These are phyloP conservation scores for Saccopteryx leptura DNA, from an alignment of 2,113 vertebrate species.

Conservation along the genomic window DNA sequence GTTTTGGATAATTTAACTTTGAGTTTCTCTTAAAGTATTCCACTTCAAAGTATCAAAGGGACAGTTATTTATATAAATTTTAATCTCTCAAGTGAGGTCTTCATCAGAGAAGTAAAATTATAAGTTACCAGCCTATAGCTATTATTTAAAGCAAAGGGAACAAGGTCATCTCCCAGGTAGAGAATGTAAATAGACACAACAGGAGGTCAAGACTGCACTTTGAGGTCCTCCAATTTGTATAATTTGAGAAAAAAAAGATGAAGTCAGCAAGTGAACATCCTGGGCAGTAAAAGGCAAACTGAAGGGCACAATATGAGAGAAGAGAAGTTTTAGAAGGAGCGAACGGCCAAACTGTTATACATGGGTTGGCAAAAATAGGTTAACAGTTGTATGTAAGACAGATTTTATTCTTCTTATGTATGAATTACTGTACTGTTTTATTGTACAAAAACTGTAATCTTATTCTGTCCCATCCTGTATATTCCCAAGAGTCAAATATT, in stretches of 20 bases:
- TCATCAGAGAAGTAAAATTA: slow-evolving; percentile 36
- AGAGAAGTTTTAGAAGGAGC: background rate
- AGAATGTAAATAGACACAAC: slow-evolving; percentile 12
- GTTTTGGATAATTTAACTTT: slow-evolving; percentile 48
- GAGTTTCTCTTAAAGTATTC: background rate
- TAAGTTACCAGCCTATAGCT: background rate
- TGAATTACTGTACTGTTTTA: background rate
- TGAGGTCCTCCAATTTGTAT: background rate
- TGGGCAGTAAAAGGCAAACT: background rate
- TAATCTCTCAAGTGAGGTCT: slow-evolving; percentile 14
- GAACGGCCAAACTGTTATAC: background rate
- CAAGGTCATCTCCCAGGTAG: slow-evolving; percentile 51
- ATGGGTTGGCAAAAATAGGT: background rate
- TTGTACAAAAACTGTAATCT: background rate
- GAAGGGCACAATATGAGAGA: background rate
- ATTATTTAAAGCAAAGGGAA: slow-evolving; percentile 26
- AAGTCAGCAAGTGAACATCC: slow-evolving; percentile 27
- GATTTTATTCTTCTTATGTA: background rate
- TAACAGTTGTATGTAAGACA: background rate
- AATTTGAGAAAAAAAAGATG: slow-evolving; percentile 17
- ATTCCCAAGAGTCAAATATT: background rate
- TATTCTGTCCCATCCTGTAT: background rate
- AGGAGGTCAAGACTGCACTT: background rate
- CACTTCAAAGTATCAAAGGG: background rate
- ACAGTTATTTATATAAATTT: slow-evolving; percentile 31